Evolutionary conservation across 1,140 invertebrate species (phyloP).

Genomic region (Drosophila lowei): DNA sequence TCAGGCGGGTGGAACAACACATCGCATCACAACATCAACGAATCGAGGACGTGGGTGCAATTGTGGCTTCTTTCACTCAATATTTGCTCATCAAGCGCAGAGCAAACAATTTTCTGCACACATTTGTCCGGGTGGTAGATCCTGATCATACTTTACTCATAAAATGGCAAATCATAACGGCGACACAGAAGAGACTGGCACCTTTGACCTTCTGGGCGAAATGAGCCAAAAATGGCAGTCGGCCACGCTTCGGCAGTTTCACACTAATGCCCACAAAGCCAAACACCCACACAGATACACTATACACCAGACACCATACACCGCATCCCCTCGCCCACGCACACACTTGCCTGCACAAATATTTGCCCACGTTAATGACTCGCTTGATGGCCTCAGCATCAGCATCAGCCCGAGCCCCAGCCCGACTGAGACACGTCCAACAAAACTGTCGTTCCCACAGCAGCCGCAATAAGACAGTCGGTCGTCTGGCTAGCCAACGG

Average conservation of each 20-base stretch:
- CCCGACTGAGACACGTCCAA: constrained; percentile 17
- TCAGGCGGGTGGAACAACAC: background rate
- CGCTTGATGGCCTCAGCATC: constrained; percentile 36
- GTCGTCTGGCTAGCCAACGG: constrained; percentile 3
- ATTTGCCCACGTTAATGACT: constrained; percentile 76
- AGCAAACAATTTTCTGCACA: constrained; percentile 42
- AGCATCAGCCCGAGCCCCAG: background rate
- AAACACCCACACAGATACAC: constrained; percentile 18
- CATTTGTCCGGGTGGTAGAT: constrained; percentile 12
- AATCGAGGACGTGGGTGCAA: constrained; percentile 32
- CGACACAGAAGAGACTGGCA: constrained; percentile 24
- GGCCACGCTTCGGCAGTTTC: constrained; percentile 58
- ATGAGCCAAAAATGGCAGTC: constrained; percentile 56
- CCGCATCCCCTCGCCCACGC: constrained; percentile 14
- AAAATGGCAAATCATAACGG: constrained; percentile 40
- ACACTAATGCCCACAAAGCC: constrained; percentile 52
- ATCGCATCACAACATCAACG: background rate
- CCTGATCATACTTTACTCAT: constrained; percentile 24
- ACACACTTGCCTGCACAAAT: constrained; percentile 48
- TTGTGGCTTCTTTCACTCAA: constrained; percentile 43
- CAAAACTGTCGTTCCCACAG: background rate
- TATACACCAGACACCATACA: constrained; percentile 2
- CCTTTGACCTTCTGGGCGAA: constrained; percentile 64
- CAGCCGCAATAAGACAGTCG: constrained; percentile 18
- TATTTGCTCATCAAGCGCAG: constrained; percentile 31